Conservation (phyloP, 2,797 vertebrate genomes). For the Melopsittacus undulatus region DNA sequence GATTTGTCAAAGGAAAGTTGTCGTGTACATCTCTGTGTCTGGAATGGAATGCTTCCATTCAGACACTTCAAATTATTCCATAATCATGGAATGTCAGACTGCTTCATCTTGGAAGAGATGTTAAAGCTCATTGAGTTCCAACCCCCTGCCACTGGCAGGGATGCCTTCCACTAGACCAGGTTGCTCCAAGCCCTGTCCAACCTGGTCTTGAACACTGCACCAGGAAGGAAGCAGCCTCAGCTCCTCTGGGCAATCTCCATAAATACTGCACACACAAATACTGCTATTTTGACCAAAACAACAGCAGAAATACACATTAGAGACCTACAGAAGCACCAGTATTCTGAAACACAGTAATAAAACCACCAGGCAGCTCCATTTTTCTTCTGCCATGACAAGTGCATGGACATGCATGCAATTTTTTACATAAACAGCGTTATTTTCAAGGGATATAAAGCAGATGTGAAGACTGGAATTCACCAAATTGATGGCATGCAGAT, state of each 20-base stretch:
- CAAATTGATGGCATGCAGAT: not conserved
- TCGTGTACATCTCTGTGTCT: not conserved
- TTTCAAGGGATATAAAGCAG: not conserved
- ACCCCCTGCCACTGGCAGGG: not conserved
- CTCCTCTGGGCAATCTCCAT: no score
- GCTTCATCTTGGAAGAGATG: not conserved
- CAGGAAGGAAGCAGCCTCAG: not conserved
- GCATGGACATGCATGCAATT: not conserved
- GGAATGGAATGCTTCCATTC: not conserved
- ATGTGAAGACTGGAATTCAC: not conserved
- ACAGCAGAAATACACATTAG: accelerated
- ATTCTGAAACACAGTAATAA: not conserved
- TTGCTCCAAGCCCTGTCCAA: not conserved
- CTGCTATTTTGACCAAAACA: not conserved
- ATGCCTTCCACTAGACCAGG: not conserved
- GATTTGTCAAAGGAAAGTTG: not conserved
- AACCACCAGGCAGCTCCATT: not conserved
- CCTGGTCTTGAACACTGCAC: not conserved
- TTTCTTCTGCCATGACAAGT: not conserved
- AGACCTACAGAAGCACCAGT: not conserved
- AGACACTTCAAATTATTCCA: not conserved
- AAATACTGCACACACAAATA: not conserved
- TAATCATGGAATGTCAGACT: not conserved
- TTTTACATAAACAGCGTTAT: not conserved
- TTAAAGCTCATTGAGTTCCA: not conserved